Evolutionary conservation across 2,888 invertebrate genomes (phyloP), one percentile per base, ranked within the genome.

Genomic region (Limnephilus marmoratus): DNA sequence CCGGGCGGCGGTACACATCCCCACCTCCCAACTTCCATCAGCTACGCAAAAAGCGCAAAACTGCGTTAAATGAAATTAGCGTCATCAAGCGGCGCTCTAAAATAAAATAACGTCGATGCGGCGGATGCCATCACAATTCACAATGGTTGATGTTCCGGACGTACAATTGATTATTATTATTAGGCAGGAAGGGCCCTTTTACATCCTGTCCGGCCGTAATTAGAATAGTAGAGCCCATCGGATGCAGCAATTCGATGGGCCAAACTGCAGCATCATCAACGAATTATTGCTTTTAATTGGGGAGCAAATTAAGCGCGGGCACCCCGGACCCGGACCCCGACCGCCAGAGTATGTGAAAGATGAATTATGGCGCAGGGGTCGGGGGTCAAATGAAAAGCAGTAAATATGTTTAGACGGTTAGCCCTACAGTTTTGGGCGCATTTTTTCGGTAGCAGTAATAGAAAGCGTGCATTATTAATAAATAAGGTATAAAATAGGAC

Each of bases 201-300:
- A 45, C 86, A 45, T 86, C 86, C 86, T 86, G 86, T 86, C 86
- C 86, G 45, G 1, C 45, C 2, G 15, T 45, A 86, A 86, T 86
- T 86, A 86, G n/a, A 45, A 45, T n/a, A n/a, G 24, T 37, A 45
- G 37, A 11, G 86, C 45, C 83, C 83, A 83, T 90, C 85, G 90
- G 91, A 93, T 91, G 93, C 86, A 87, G 85, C 91, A 88, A 68
- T 83, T 90, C 85, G 85, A 81, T 87, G 89, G 89, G 53, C 90
- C 86, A 90, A 85, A 90, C 85, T 83, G 91, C 85, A 91, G 87
- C 91, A 93, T 91, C 90, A 93, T 88, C 85, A 41, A 34, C 85
- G 24, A 92, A 81, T 31, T 80, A 88, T 68, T 68, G 68, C 86
- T 91, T 90, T 90, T 93, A 93, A 91, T 93, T 93, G 90, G 91